phyloP scores from a whole-genome alignment of 2,888 invertebrate genomes.

The Sinotaia quadrata region DNA sequence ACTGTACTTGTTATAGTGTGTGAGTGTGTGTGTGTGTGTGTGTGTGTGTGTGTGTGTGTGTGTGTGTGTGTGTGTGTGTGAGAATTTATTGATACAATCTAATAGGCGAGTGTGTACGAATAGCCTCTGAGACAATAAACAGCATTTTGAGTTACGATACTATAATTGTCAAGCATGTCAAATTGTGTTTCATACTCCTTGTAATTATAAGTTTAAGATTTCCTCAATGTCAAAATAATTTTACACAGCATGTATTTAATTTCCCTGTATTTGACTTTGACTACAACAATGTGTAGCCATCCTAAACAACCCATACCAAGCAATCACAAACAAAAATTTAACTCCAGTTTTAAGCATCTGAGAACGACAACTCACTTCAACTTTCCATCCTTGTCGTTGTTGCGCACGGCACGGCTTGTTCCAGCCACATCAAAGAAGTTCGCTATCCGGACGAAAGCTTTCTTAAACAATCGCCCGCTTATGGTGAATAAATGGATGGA shows the following conservation, averaged over 20 bases:
- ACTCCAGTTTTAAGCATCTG: background rate
- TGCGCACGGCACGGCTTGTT: slow-evolving; percentile 35
- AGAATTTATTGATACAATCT: no score
- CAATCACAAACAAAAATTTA: background rate
- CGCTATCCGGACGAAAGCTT: slow-evolving; percentile 41
- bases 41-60: background rate
- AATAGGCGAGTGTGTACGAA: no score
- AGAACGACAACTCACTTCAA: slow-evolving; percentile 30
- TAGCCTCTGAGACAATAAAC: no score
- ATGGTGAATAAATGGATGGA: slow-evolving; percentile 35
- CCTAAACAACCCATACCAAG: background rate
- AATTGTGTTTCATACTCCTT: no score
- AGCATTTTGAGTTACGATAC: no score
- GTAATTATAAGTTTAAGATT: no score
- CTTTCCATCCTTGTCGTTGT: slow-evolving; percentile 41
- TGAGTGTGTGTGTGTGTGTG: background rate
- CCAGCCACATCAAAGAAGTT: slow-evolving; percentile 39
- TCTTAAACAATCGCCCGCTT: slow-evolving; percentile 38
- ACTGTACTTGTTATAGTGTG: background rate
- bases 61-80: no score
- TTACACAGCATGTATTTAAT: no score
- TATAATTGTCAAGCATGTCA: no score
- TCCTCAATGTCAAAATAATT: no score
- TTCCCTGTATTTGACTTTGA: no score
- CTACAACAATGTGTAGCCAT: no score